phyloP scores from a whole-genome alignment of 2,888 invertebrate species.

The Ophion costatus region DNA sequence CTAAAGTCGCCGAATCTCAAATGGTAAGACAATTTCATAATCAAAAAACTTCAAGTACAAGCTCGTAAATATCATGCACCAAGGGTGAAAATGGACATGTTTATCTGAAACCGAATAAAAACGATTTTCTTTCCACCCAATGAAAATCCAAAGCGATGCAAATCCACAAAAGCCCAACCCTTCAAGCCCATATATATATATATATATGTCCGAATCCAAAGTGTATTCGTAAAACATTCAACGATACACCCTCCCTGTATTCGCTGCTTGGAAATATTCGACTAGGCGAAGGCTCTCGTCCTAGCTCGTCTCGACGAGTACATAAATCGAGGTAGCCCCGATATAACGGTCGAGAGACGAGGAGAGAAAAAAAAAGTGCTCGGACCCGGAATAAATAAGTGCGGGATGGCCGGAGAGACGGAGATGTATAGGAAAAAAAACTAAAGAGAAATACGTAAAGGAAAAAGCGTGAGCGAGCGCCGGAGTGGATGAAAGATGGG shows the following conservation, averaged over 20 bases:
- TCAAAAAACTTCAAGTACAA: too few relatives aligned
- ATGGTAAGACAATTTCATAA: too few relatives aligned
- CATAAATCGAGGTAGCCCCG: conserved; percentile 74
- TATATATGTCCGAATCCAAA: conserved; percentile 10
- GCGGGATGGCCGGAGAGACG: conserved; percentile 43
- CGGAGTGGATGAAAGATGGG: conserved; percentile 47
- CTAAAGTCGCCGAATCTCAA: too few relatives aligned
- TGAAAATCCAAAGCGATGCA: background rate
- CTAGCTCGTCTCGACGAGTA: conserved; percentile 25
- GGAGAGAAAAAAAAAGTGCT: conserved; percentile 70
- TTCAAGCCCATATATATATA: conserved; percentile 10
- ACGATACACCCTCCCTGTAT: conserved; percentile 20
- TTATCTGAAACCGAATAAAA: background rate
- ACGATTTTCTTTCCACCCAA: background rate
- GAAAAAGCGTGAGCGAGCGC: conserved; percentile 1
- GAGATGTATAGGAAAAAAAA: background rate
- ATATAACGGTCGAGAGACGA: conserved; percentile 71
- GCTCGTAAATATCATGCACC: too few relatives aligned
- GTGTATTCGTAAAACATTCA: conserved; percentile 28
- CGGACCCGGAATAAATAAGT: conserved; percentile 73
- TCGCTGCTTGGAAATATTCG: conserved; percentile 42
- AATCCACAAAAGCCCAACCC: conserved; percentile 7
- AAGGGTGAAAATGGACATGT: background rate
- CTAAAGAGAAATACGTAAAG: conserved; percentile 40
- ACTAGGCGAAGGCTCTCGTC: conserved; percentile 12